Evolutionary conservation across 2,888 invertebrate species (phyloP).

Genomic region (Caenorhabditis zanzibari): DNA sequence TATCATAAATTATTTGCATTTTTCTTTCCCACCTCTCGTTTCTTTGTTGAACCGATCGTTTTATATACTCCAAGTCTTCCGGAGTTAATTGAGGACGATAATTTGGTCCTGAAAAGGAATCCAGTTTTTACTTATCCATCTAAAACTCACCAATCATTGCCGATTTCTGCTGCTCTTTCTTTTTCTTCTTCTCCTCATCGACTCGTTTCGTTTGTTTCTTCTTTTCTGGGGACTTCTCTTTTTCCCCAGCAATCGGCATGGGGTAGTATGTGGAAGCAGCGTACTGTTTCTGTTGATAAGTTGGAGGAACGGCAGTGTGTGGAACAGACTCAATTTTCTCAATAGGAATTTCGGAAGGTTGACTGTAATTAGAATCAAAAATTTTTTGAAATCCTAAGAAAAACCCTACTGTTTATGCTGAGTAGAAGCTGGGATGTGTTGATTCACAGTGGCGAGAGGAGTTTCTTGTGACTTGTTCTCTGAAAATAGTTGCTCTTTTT

Average conservation of each 20-base stretch:
- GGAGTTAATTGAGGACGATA: constrained; percentile 58
- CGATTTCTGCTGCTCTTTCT: constrained; percentile 36
- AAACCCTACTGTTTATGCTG: constrained; percentile 12
- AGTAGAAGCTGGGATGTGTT: neutral
- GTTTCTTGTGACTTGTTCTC: constrained; percentile 10
- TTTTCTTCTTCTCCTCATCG: constrained; percentile 32
- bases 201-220: constrained; percentile 33
- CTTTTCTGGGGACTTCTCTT: constrained; percentile 51
- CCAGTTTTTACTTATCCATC: constrained; percentile 27
- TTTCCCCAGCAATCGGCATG: constrained; percentile 47
- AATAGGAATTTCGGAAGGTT: constrained; percentile 1
- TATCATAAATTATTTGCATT: constrained; percentile 37
- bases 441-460: neutral
- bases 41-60: constrained; percentile 62
- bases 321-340: constrained; percentile 22
- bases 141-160: constrained; percentile 15
- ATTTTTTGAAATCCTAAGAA: neutral
- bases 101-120: constrained; percentile 56
- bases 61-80: constrained; percentile 61
- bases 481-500: too few species aligned
- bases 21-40: constrained; percentile 58
- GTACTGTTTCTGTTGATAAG: constrained; percentile 36
- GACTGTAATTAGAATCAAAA: constrained; percentile 1
- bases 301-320: constrained; percentile 35
- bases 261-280: constrained; percentile 46